phyloP scores from a whole-genome alignment of 2,113 vertebrate genomes.

The Chloropsis cyanopogon region DNA sequence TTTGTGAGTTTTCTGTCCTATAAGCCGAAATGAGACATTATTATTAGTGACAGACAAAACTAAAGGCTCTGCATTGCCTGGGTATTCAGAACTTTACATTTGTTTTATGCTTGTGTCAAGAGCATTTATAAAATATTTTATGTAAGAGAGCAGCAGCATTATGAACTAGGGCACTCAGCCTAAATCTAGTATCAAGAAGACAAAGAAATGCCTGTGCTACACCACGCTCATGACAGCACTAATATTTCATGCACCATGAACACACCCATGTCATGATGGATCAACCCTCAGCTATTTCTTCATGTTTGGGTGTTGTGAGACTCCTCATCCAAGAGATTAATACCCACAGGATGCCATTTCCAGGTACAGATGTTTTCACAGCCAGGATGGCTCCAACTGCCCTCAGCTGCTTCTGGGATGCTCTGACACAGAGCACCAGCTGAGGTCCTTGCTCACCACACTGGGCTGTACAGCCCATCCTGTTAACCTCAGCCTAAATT shows the following conservation, averaged over 20 bases:
- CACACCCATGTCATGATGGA: neutral
- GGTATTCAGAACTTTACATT: neutral
- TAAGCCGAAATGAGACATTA: neutral
- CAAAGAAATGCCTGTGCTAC: neutral
- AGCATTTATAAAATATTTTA: constrained; percentile 28
- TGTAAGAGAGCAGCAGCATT: neutral
- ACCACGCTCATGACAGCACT: neutral
- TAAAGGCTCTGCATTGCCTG: neutral
- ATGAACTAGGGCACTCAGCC: neutral
- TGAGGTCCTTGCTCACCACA: neutral
- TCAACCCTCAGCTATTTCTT: neutral
- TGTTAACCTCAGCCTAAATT: neutral
- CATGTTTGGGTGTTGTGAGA: neutral
- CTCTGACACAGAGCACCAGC: neutral
- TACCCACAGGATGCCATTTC: neutral
- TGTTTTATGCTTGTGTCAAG: neutral
- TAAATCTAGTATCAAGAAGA: neutral
- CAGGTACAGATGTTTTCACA: accelerated
- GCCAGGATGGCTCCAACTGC: accelerated
- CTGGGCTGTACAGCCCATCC: neutral
- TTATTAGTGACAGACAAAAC: neutral
- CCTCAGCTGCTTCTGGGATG: neutral
- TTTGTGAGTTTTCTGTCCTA: constrained; percentile 96
- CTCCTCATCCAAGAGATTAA: neutral
- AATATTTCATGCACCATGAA: neutral